Evolutionary conservation across 2,113 vertebrate species (phyloP).

Genomic region (Engystomops pustulosus): DNA sequence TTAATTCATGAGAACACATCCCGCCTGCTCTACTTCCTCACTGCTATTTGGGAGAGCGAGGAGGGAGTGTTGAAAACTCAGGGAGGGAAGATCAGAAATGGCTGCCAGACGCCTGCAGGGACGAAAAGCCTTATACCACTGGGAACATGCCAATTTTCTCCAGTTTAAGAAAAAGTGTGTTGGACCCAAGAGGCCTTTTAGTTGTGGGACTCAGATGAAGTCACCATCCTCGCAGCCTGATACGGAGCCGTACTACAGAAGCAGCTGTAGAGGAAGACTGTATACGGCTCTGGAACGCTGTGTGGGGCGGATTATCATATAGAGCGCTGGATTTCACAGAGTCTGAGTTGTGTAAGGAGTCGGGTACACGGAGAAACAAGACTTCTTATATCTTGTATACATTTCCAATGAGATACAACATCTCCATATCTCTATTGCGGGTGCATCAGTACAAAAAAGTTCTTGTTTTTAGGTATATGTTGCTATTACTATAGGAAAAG

Average conservation of each 20-base stretch:
- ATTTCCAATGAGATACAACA: not conserved
- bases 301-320: conserved; percentile 14
- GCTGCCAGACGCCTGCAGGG: conserved; percentile 71
- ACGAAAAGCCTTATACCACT: conserved; percentile 72
- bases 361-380: not conserved
- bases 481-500: not conserved
- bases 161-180: conserved; percentile 69
- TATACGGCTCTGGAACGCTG: not conserved
- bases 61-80: conserved; percentile 35
- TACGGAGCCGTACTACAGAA: conserved; percentile 36
- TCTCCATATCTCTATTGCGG: not conserved
- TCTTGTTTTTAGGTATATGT: not conserved
- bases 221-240: conserved; percentile 29
- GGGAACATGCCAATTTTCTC: conserved; percentile 75
- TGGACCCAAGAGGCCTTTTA: conserved; percentile 68
- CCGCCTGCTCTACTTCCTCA: conserved; percentile 55
- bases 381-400: not conserved
- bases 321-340: not conserved
- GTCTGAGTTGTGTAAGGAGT: not conserved
- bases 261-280: not conserved
- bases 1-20: conserved; percentile 60
- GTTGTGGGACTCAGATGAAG: conserved; percentile 37
- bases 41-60: conserved; percentile 53
- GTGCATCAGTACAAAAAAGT: not conserved
- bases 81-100: conserved; percentile 63